Evolutionary conservation across 1,140 invertebrate genomes (phyloP).

Genomic region (Apis mellifera): DNA sequence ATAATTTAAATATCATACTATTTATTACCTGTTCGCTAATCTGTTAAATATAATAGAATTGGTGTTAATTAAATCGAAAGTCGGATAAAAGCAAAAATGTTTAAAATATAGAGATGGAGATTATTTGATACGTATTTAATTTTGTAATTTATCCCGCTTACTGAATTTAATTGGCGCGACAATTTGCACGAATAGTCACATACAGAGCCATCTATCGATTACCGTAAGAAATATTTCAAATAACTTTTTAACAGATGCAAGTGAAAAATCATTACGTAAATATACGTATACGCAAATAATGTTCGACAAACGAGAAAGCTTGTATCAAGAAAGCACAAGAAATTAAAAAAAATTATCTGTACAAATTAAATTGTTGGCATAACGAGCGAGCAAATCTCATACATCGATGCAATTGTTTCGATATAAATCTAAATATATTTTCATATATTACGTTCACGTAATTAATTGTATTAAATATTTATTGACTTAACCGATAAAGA

Average conservation of each 20-base stretch:
- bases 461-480: not conserved
- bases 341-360: not conserved
- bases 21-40: not conserved
- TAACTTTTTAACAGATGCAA: not conserved
- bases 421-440: not conserved
- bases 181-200: not conserved
- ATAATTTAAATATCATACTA: not conserved
- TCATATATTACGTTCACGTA: not conserved
- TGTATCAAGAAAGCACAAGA: not conserved
- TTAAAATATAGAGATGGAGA: not conserved
- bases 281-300: not conserved
- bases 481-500: slow-evolving; percentile 34
- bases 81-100: not conserved
- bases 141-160: slow-evolving; percentile 22
- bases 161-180: slow-evolving; percentile 20
- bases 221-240: slow-evolving; percentile 5
- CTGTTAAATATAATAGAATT: not conserved
- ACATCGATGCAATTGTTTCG: not conserved
- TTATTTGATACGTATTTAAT: not conserved
- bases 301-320: not conserved
- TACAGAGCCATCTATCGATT: slow-evolving; percentile 42
- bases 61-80: not conserved
- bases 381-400: not conserved
- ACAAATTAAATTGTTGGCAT: not conserved
- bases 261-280: not conserved